These are phyloP conservation scores for Agonum fuliginosum DNA, from an alignment of 2,888 invertebrate species.

Conservation along the genomic window DNA sequence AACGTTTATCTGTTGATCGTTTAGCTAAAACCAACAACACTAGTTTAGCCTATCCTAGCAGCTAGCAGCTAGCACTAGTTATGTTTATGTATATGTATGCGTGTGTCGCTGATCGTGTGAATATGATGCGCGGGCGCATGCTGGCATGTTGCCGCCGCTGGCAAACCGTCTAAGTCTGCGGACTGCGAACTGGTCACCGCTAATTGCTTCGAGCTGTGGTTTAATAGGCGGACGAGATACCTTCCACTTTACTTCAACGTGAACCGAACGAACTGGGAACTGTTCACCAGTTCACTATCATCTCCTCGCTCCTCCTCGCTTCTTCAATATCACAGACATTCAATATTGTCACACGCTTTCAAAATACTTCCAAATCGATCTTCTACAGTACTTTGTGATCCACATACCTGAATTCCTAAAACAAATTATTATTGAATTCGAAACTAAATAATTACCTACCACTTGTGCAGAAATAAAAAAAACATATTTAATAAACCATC, in stretches of 20 bases:
- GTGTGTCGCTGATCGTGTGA: conserved; percentile 12
- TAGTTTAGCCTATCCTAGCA: background rate
- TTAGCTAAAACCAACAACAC: conserved; percentile 13
- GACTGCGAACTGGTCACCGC: conserved; percentile 46
- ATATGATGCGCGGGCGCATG: conserved; percentile 18
- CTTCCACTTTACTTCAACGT: conserved; percentile 40
- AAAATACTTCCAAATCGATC: too few species aligned
- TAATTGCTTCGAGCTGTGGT: conserved; percentile 52
- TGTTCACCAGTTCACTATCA: background rate
- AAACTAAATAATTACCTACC: too few species aligned
- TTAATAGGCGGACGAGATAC: conserved; percentile 53
- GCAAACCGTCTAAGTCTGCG: conserved; percentile 36
- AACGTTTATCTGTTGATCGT: conserved; percentile 3
- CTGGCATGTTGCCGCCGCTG: conserved; percentile 1
- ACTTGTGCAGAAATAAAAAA: too few species aligned
- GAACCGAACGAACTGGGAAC: conserved; percentile 34
- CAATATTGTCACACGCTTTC: too few species aligned
- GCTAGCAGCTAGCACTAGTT: too few species aligned
- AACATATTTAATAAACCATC: background rate
- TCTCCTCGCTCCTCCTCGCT: background rate
- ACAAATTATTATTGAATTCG: too few species aligned
- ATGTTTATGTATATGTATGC: background rate
- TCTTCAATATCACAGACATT: too few species aligned
- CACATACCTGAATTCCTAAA: too few species aligned
- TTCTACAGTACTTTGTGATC: too few species aligned